phyloP scores from a whole-genome alignment of 2,797 vertebrate species.

The Alcedo quadribrachys region DNA sequence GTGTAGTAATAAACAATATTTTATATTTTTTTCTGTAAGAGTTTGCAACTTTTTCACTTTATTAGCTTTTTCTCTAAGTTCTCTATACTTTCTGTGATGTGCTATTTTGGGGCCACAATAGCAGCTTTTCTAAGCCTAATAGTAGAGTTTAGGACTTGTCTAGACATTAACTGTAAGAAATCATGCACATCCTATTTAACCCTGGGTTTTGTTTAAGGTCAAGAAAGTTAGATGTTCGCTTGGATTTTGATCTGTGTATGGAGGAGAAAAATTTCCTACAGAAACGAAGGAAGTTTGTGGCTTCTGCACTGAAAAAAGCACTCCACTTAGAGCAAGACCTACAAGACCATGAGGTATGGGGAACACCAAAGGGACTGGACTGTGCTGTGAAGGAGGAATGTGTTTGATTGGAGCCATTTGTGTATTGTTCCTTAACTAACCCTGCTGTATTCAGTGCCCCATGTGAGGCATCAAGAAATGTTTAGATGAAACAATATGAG shows the following conservation, averaged over 20 bases:
- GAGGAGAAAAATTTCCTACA: constrained; percentile 80
- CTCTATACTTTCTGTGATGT: not conserved
- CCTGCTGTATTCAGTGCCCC: not conserved
- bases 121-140: not conserved
- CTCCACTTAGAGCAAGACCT: constrained; percentile 73
- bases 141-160: not conserved
- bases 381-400: not conserved
- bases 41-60: not conserved
- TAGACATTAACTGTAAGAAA: not conserved
- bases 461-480: not conserved
- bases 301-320: constrained; percentile 74
- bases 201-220: constrained; percentile 37
- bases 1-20: not conserved
- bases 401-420: not conserved
- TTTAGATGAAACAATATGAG: not conserved
- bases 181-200: not conserved
- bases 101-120: not conserved
- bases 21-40: not conserved
- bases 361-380: not conserved
- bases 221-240: constrained; percentile 72
- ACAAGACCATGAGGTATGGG: constrained; percentile 76
- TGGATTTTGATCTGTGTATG: constrained; percentile 79
- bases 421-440: not conserved
- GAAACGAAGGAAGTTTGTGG: constrained; percentile 79
- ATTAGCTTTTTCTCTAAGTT: not conserved